Base-by-base conservation (phyloP, 2,797 vertebrate genomes). In the Peromyscus attwateri region DNA sequence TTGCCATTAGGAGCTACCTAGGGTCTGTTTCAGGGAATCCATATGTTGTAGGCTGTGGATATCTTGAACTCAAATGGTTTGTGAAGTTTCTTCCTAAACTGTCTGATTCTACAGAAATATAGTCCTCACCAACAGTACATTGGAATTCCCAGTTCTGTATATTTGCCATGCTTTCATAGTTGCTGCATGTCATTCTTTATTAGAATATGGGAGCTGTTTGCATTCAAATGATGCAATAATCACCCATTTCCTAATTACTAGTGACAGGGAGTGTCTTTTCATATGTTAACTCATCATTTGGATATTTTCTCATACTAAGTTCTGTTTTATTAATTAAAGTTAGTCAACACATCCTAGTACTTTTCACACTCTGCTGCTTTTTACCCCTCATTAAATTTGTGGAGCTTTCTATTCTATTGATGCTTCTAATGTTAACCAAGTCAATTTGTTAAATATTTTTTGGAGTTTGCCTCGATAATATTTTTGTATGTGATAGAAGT, bases 251-350 rank as follows among this genome's bases (percentile, higher is more conserved):
- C 85, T 17, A 17, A 75, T 83, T 55, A 70, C 8, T n/a, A 60
- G 17, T 60, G 29, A 92, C 37, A 92, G 0, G 34, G 14, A 90
- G 4, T 8, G 55, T 94, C 46, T 80, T 96, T 89, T 83, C 52
- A 75, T 71, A 19, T 46, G 34, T 77, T 94, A 79, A 49, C 19
- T 77, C 52, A 40, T 31, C 43, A 55, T 71, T 85, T 96, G 19
- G 62, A 31, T 89, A 49, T 92, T 82, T 95, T 93, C 43, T 93
- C 49, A 85, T 9, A 70, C 68, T 37, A 70, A 87, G 4, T 25
- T 6, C 46, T n/a, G 34, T 52, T 77, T 94, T 19, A 64, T 85
- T 92, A 91, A 79, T 10, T 71, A 92, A 85, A 88, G n/a, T 55
- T 82, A 34, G 8, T 87, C 40, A 66, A 66, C 14, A 70, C 25